phyloP scores from a whole-genome alignment of 2,797 vertebrate species.

The Acanthurus lineatus region DNA sequence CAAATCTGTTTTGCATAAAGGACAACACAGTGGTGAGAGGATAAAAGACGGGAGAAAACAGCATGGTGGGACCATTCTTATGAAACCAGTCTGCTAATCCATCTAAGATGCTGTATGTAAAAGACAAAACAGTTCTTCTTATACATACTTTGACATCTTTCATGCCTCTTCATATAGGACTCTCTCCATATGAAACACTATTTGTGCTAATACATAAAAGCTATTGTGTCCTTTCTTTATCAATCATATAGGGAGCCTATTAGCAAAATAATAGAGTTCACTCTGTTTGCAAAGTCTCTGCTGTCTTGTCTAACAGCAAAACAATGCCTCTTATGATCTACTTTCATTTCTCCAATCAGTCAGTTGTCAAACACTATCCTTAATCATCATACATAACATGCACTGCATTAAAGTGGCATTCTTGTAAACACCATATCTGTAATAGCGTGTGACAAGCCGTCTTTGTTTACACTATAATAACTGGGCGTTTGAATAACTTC shows the following conservation, averaged over 20 bases:
- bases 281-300: constrained; percentile 40
- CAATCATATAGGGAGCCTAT: constrained; percentile 43
- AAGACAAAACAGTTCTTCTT: constrained; percentile 21
- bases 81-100: constrained; percentile 32
- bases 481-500: constrained; percentile 87
- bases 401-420: constrained; percentile 81
- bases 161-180: constrained; percentile 1
- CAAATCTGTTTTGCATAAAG: constrained; percentile 72
- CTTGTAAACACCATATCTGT: constrained; percentile 81
- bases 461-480: constrained; percentile 87
- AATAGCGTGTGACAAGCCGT: constrained; percentile 81
- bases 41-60: constrained; percentile 44
- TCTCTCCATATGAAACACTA: constrained; percentile 15
- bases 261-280: constrained; percentile 54
- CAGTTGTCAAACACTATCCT: constrained; percentile 79
- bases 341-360: constrained; percentile 69
- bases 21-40: constrained; percentile 46
- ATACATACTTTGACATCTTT: constrained; percentile 21
- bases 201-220: constrained; percentile 37
- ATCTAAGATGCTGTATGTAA: constrained; percentile 28
- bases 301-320: constrained; percentile 56
- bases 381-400: constrained; percentile 75
- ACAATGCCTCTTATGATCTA: constrained; percentile 65
- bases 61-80: constrained; percentile 9
- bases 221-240: constrained; percentile 41